Evolutionary conservation across 2,113 vertebrate species (phyloP), one percentile per base, ranked within the genome.

Genomic region (Colaptes auratus): DNA sequence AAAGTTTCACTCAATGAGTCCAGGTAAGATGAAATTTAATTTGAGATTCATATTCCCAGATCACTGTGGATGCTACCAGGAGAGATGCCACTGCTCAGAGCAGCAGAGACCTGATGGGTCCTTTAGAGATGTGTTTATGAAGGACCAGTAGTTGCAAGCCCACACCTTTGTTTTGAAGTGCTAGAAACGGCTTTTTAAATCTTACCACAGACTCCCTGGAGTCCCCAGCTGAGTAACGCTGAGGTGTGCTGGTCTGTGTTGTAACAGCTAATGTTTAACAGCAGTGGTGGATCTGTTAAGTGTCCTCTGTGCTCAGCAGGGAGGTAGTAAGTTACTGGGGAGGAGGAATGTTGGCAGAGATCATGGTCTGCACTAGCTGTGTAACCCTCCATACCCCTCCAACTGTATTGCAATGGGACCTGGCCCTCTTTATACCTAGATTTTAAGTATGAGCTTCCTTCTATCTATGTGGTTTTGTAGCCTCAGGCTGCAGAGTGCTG

Each of bases 31-130:
- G 73, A 7, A 36, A n/a, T 21, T 67, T 17, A 19, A 39, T 7
- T 28, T 9, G 36, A 71, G 61, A 4, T 23, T 50, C 0, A 0
- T 6, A 5, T 8, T 64, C 31, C 11, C 50, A n/a, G 59, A 11
- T 10, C 15, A 1, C 10, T 2, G 24, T 12, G 64, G 15, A 27
- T 46, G 6, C 33, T n/a, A 44, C 7, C 20, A 19, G 67, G 50
- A 9, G 36, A 33, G 24, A 9, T 48, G 48, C 44, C 0, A 12
- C 52, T 50, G 72, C 63, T 7, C 39, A 42, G 53, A 48, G 33
- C 7, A 3, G 24, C 39, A 59, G 72, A 74, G 50, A 25, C 50
- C 23, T 20, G 31, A 28, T 0, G 2, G 24, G 9, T 12, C 24
- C 50, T 39, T 12, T 31, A 13, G 42, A 81, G 56, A 35, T 55